Base-by-base conservation (phyloP, 2,797 vertebrate species). In the Enteromius mattozi region DNA sequence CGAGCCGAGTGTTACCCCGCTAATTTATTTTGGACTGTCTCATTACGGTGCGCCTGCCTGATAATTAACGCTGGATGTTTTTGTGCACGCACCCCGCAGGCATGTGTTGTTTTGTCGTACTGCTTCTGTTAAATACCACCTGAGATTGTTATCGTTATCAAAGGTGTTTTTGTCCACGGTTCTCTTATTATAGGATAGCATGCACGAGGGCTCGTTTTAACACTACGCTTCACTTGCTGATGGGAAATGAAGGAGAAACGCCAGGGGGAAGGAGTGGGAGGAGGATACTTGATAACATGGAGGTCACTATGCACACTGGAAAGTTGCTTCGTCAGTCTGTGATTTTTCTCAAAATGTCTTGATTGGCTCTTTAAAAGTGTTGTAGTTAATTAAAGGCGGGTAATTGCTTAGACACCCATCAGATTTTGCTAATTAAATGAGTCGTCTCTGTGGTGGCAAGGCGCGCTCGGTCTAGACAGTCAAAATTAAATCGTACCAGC, bases 21-120 rank as follows among this genome's bases (percentile, higher is more conserved):
- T 76, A 79, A 84, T 79, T 79, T 85, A 82, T 85, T 85, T 81
- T 68, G 35, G 61, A 66, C 72, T 40, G 68, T 35, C 80, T 85
- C 69, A 81, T 85, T 85, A 86, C 24, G 27, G 61, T 47, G 68
- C 17, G 59, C 21, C 35, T 69, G 71, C 82, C 51, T 84, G 75
- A 80, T 80, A 86, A 88, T 85, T 75, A 76, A 47, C 8, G 40
- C 76, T 56, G 68, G 35, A 45, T 33, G 76, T 66, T 81, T 83
- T 79, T 81, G 14, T 19, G 14, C 70, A 13, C 6, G 6, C 59
- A 59, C 24, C 42, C 69, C 6, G 12, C 42, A 45, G 33, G 54
- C 68, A 79, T 80, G 35, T 37, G 78, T 70, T 80, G 78, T 80
- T 77, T 14, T 61, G 16, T 74, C 13, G 8, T 13, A 30, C 12